Percentiles rank a stretch among this genome's conserved stretches.
phyloP scores from a whole-genome alignment of 1,140 invertebrate species.

The Drosophila grimshawi region DNA sequence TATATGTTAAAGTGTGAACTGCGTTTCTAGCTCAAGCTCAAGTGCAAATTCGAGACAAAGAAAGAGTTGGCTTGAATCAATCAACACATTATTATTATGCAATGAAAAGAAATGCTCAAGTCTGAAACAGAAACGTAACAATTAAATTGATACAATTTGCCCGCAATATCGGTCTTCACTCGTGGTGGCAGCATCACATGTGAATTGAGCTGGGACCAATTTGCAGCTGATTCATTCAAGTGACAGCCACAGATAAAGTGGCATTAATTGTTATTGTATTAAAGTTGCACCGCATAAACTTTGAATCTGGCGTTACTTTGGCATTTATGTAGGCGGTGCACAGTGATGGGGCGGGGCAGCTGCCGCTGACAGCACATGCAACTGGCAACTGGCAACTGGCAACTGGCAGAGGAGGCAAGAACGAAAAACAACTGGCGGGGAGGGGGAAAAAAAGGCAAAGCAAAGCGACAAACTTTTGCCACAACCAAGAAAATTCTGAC shows the following conservation, averaged over 20 bases:
- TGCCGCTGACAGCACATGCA: slow-evolving; percentile 29
- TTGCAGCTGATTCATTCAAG: background rate
- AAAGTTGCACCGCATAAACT: background rate
- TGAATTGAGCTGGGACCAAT: background rate
- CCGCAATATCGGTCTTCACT: too few relatives aligned
- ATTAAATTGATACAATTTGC: too few relatives aligned
- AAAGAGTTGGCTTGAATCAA: too few relatives aligned
- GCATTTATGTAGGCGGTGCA: background rate
- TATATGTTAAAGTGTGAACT: too few relatives aligned
- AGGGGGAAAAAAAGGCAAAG: slow-evolving; percentile 30
- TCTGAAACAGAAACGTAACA: too few relatives aligned
- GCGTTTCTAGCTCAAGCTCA: too few relatives aligned
- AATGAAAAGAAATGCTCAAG: too few relatives aligned
- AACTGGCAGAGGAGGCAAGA: slow-evolving; percentile 14
- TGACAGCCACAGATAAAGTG: background rate
- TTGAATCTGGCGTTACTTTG: background rate
- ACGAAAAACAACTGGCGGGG: background rate
- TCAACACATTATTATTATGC: too few relatives aligned
- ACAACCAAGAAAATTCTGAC: slow-evolving; percentile 54
- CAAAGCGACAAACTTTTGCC: slow-evolving; percentile 69
- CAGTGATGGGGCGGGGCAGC: slow-evolving; percentile 5
- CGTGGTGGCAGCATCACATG: too few relatives aligned
- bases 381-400: slow-evolving; percentile 5
- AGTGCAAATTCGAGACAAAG: too few relatives aligned
- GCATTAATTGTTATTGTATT: background rate